Base-by-base conservation (phyloP, 1,140 invertebrate genomes). In the Amyelois transitella region DNA sequence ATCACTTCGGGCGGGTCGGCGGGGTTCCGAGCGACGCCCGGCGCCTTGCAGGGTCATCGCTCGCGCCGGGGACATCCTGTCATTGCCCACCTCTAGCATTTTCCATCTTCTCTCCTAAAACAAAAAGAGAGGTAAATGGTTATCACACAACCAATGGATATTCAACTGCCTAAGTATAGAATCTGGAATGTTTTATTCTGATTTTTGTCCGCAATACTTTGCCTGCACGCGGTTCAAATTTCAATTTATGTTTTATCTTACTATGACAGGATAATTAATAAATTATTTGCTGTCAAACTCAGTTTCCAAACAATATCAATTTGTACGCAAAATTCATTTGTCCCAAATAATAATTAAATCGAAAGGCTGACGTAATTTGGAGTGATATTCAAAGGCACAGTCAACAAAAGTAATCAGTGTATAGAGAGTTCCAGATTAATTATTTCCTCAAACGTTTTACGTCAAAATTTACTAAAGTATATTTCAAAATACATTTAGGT, bases 41-140 rank as follows among this genome's bases (percentile, higher is more conserved):
- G 64, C 74, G 71, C 69, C 67, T 65, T 58, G 72, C 68, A 62
- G 75, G 73, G 71, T 79, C 81, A 81, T 77, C 77, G 79, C 76
- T 77, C 76, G 81, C 81, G 77, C 77, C 81, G 75, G 72, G 73
- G 74, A 75, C 82, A 85, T 84, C 55, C 71, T 82, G 81, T 87
- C 84, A 87, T 87, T 87, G 81, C 70, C 70, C 69, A 68, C 68
- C 65, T 75, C 69, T 74, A 54, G 73, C 84, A 87, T 87, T 80
- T 82, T 87, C 81, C 84, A 87, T 87, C 70, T 62, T 82, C 70
- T 74, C 64, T 75, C 69, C 84, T 87, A 79, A 25, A 87, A 85
- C 77, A 86, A 84, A 60, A 32, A 51, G 60, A 8, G 3, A 24
- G 8, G 8, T 24, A 38, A 3, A 0, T 8, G 2, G 32, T 14